phyloP scores from a whole-genome alignment of 1,140 invertebrate species.

The Bombus balteatus region DNA sequence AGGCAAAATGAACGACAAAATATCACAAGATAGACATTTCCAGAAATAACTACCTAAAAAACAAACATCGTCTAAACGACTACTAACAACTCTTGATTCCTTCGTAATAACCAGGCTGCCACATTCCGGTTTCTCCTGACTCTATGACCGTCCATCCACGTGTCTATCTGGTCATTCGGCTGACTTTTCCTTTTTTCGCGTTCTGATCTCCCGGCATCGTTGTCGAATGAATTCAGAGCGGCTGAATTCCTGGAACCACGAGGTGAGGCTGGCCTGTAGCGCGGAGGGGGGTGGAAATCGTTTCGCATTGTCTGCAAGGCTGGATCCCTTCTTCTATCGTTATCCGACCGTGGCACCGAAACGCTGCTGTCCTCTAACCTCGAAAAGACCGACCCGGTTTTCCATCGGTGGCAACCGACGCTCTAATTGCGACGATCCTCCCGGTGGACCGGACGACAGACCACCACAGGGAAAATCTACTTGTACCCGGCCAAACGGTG shows the following conservation, averaged over 20 bases:
- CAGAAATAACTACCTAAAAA: not conserved
- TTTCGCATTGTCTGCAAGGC: slow-evolving; percentile 47
- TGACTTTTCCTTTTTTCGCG: not conserved
- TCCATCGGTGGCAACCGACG: slow-evolving; percentile 47
- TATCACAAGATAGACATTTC: no score
- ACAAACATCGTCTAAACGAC: not conserved
- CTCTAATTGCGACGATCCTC: slow-evolving; percentile 56
- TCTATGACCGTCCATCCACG: not conserved
- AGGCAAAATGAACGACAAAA: no score
- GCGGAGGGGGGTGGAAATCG: slow-evolving; percentile 37
- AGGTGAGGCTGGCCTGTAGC: slow-evolving; percentile 7
- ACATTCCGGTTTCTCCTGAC: not conserved
- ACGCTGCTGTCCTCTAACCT: slow-evolving; percentile 44
- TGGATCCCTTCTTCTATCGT: slow-evolving; percentile 53
- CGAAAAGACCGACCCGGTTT: slow-evolving; percentile 51
- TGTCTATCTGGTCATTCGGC: not conserved
- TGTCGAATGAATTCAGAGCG: slow-evolving; percentile 52
- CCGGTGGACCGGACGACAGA: slow-evolving; percentile 29
- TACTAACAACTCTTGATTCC: not conserved
- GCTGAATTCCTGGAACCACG: slow-evolving; percentile 44
- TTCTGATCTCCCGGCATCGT: not conserved
- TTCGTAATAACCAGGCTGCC: not conserved
- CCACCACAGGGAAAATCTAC: slow-evolving; percentile 36
- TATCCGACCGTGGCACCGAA: slow-evolving; percentile 49
- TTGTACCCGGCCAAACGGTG: slow-evolving; percentile 10